Evolutionary conservation across 2,797 vertebrate genomes (phyloP).

Genomic region (Dendrocincla tyrannina): DNA sequence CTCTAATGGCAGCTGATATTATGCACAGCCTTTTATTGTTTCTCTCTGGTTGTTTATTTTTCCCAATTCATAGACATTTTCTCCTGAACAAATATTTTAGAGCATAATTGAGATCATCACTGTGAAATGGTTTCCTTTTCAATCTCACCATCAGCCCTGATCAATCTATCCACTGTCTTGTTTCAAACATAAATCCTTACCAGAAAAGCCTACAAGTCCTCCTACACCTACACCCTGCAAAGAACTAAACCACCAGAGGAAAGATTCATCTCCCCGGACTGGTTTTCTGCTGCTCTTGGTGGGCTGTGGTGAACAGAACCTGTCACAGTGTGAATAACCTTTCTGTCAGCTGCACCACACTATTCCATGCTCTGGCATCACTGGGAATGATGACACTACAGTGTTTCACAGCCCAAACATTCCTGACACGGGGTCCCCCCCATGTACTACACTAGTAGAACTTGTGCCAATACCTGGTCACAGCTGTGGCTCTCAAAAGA

Average conservation of each 20-base stretch:
- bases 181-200: not conserved
- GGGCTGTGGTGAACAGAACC: not conserved
- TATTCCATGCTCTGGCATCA: not conserved
- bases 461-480: not conserved
- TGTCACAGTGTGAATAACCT: fast-evolving
- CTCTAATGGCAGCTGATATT: not conserved
- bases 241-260: not conserved
- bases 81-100: not conserved
- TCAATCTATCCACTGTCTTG: not conserved
- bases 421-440: fast-evolving
- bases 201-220: fast-evolving
- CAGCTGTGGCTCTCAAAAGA: not conserved
- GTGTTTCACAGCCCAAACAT: not conserved
- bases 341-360: not conserved
- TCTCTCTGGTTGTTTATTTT: not conserved
- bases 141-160: not conserved
- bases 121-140: not conserved
- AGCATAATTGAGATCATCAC: not conserved
- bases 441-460: fast-evolving
- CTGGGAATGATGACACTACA: fast-evolving
- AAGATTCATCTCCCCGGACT: not conserved
- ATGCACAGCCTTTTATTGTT: not conserved
- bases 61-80: not conserved
- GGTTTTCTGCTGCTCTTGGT: not conserved
- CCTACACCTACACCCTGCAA: not conserved